Evolutionary conservation across 2,113 vertebrate genomes (phyloP), one percentile per base, ranked within the genome.

Genomic region (Microtus ochrogaster): DNA sequence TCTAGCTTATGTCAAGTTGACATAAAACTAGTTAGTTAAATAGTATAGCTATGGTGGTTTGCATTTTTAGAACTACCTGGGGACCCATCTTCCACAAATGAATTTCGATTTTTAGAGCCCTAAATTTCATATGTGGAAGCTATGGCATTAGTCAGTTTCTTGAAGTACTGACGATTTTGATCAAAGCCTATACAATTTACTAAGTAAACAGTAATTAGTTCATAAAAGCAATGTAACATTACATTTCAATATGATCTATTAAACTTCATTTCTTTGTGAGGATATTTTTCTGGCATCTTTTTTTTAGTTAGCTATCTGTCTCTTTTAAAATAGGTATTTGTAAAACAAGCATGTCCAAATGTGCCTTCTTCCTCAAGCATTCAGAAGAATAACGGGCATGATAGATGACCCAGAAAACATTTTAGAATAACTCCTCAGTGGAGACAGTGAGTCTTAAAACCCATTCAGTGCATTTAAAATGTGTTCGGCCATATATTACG

Each of bases 251-350:
- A n/a, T 55, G n/a, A 47, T 70, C 17, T n/a, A 4, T 78, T 72
- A 41, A 92, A 86, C 9, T n/a, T 94, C 65, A 88, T 73, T 77
- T 92, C 39, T 86, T 95, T 47, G n/a, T 44, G 17, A 95, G n/a
- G 21, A 2, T 92, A 58, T 76, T 89, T 94, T 68, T 39, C 55
- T 8, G 33, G 28, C 21, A 33, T 83, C 11, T 22, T 47, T 47
- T 91, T 94, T 72, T 7, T 5, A 89, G 52, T 49, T 66, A 85
- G 26, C 82, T 96, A 41, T n/a, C 30, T 88, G 55, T 12, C 0
- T 63, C 22, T 55, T 26, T 22, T 36, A 41, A 92, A 70, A 73
- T 61, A 21, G 63, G 17, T 70, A 87, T 66, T 95, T 89, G 14
- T 39, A 55, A 70, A 86, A 49, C 2, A 22, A 93, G 28, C 39